Evolutionary conservation across 2,888 invertebrate species (phyloP).

Genomic region (Apamea epomidion): DNA sequence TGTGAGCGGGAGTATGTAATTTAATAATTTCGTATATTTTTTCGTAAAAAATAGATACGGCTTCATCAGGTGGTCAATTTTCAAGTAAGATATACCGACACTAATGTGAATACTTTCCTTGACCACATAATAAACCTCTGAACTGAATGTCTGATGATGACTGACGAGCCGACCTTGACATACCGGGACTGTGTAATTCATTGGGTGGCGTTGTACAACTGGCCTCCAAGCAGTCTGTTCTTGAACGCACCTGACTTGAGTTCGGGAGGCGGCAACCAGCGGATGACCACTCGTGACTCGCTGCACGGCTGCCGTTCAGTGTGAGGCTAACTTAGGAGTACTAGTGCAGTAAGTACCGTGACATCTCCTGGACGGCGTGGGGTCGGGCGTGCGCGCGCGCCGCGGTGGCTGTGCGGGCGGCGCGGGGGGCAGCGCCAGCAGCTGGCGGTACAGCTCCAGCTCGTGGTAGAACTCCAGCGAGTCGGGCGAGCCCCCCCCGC

Average conservation of each 20-base stretch:
- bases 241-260: neutral
- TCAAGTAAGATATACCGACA: too few relatives aligned
- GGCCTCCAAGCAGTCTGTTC: neutral
- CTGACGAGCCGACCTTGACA: neutral
- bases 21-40: too few relatives aligned
- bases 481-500: constrained; percentile 73
- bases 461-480: constrained; percentile 86
- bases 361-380: constrained; percentile 53
- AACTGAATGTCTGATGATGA: neutral
- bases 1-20: too few relatives aligned
- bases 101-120: neutral
- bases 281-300: neutral
- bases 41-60: too few relatives aligned
- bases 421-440: constrained; percentile 78
- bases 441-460: constrained; percentile 85
- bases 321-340: neutral
- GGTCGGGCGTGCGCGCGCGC: constrained; percentile 68
- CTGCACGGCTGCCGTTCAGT: neutral
- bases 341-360: constrained; percentile 41
- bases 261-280: neutral
- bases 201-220: neutral
- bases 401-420: constrained; percentile 5
- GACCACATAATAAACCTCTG: neutral
- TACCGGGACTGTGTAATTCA: neutral
- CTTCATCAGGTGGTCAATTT: too few relatives aligned